Evolutionary conservation across 2,888 invertebrate species (phyloP).

Genomic region (Drosophila acutilabella): DNA sequence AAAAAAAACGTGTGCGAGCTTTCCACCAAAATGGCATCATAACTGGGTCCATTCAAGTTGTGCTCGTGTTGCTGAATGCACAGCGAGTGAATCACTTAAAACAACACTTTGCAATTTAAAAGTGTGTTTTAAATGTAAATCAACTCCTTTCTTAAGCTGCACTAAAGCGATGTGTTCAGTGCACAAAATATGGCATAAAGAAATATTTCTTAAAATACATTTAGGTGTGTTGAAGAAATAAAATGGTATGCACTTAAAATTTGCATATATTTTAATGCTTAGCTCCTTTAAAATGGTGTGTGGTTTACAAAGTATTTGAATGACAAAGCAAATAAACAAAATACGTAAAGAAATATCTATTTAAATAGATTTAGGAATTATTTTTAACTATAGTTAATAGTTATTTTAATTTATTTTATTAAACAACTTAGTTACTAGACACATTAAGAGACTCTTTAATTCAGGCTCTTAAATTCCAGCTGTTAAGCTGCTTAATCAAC

Average conservation of each 20-base stretch:
- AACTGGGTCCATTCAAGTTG: conserved; percentile 16
- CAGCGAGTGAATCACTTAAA: conserved; percentile 8
- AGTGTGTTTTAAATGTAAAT: background rate
- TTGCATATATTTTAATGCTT: no score
- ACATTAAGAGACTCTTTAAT: no score
- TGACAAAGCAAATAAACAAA: no score
- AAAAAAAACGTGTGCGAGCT: background rate
- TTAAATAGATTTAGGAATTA: no score
- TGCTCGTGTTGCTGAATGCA: conserved; percentile 1
- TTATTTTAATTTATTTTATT: no score
- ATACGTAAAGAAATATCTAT: no score
- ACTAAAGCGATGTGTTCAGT: background rate
- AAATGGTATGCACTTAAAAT: no score
- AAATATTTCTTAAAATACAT: background rate
- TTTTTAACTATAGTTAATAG: no score
- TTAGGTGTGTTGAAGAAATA: no score
- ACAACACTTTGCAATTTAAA: conserved; percentile 9
- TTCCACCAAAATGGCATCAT: conserved; percentile 12
- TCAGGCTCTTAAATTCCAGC: background rate
- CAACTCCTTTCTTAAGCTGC: background rate
- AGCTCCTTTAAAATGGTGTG: background rate
- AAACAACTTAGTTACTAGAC: no score
- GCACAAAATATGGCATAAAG: background rate
- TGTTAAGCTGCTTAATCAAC: conserved; percentile 8
- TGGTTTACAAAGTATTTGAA: background rate